Base-by-base conservation (phyloP, 2,113 vertebrate genomes). In the Tupaia tana region DNA sequence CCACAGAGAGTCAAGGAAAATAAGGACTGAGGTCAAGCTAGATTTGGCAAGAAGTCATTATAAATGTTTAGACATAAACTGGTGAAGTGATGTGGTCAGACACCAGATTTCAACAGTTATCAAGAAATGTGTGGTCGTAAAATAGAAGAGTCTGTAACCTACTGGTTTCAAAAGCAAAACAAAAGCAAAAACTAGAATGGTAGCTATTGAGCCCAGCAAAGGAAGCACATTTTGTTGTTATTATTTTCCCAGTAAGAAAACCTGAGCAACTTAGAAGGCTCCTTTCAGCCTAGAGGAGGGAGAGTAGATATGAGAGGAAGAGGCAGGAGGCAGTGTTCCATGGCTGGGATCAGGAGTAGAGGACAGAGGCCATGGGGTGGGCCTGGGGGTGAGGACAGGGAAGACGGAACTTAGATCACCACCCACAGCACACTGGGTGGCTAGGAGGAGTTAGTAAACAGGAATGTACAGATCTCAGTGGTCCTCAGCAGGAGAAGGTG, bases 81-180 rank as follows among this genome's bases (percentile, higher is more conserved):
- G n/a, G 58, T 54, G 29, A 78, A 94, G 56, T 75, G 52, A 13
- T 63, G 2, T 77, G 70, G 12, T 67, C 70, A 82, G 52, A 58
- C 61, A 52, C 69, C 16, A 92, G 63, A 90, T 79, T 95, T 85
- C 64, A 90, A 59, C 75, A 75, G 43, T 74, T 86, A 24, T 3
- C 5, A 31, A 92, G 75, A 87, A 95, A 85, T 90, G 15, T 89
- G 24, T 82, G 86, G 56, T 71, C n/a, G 52, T 90, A 52, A 70
- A 82, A 54, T 63, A 29, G 86, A 86, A 78, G 61, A 70, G 15
- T 18, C 22, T 78, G 31, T 82, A 81, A 69, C 66, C 54, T 31
- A 10, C 52, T 52, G 22, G 43, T 59, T 75, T 20, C 52, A 71
- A 77, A 93, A 87, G 29, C 24, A 79, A 78, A 87, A 79, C n/a